phyloP scores from a whole-genome alignment of 2,888 invertebrate genomes.

The Ophion costatus region DNA sequence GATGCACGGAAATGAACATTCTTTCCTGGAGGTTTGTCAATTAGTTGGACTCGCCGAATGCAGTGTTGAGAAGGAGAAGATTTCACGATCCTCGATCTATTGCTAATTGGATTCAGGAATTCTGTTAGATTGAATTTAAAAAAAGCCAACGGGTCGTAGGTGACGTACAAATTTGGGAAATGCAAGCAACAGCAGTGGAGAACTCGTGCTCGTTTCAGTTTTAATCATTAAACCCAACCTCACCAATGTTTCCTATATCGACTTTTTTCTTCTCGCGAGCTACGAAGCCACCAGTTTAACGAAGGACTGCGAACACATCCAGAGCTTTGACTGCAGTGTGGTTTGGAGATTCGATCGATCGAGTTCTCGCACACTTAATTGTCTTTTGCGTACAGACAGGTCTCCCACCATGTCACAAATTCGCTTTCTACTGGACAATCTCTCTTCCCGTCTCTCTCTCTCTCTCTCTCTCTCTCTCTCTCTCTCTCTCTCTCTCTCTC shows the following conservation, averaged over 20 bases:
- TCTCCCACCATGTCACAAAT: conserved; percentile 43
- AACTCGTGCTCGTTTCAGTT: neutral
- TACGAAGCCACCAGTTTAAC: conserved; percentile 43
- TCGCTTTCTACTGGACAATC: conserved; percentile 37
- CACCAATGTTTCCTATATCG: conserved; percentile 18
- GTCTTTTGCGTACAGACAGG: conserved; percentile 57
- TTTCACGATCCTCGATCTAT: neutral
- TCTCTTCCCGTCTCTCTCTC: conserved; percentile 31
- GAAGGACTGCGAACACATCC: conserved; percentile 32
- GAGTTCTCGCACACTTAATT: conserved; percentile 63
- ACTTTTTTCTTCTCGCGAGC: conserved; percentile 3
- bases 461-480: conserved; percentile 24
- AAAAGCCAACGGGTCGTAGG: neutral
- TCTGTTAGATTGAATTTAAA: neutral
- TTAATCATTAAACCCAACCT: neutral
- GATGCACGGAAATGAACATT: no score
- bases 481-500: conserved; percentile 39
- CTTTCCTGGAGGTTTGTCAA: no score
- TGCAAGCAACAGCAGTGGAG: neutral
- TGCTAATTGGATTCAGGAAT: neutral
- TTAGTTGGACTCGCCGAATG: neutral
- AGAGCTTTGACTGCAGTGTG: conserved; percentile 26
- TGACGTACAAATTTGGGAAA: neutral
- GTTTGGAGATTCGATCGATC: conserved; percentile 60
- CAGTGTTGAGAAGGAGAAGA: neutral